Conservation (phyloP, 2,797 vertebrate genomes). For the Decapterus maruadsi region DNA sequence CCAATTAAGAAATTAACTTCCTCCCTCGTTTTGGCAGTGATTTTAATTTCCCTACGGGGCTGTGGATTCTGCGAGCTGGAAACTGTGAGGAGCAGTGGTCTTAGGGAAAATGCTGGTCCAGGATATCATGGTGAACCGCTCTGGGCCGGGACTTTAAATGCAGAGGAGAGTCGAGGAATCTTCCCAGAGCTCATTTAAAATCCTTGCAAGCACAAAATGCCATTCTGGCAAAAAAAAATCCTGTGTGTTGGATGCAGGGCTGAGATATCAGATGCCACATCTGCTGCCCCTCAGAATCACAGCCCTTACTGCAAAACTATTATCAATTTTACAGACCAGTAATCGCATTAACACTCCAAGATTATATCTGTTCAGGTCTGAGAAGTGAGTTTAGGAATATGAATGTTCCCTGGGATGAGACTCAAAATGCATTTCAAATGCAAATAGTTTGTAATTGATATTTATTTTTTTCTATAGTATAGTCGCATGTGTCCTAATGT, state of each 20-base stretch:
- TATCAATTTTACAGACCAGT: background rate
- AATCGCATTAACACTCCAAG: background rate
- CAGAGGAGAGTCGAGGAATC: background rate
- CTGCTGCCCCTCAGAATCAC: background rate
- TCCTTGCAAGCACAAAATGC: conserved; percentile 13
- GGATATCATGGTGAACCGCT: conserved; percentile 42
- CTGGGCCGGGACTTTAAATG: conserved; percentile 31
- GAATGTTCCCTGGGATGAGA: background rate
- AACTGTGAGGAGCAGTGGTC: conserved; percentile 49
- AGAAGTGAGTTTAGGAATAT: background rate
- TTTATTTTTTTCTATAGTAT: too few species aligned
- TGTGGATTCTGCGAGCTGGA: conserved; percentile 67
- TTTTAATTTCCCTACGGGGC: conserved; percentile 60
- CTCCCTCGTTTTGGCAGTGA: conserved; percentile 71
- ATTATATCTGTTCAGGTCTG: background rate
- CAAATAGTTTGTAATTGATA: background rate
- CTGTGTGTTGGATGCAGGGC: background rate
- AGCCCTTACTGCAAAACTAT: background rate
- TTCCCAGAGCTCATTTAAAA: conserved; percentile 24
- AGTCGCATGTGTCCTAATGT: too few species aligned
- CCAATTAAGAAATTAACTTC: conserved; percentile 79
- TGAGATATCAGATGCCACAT: background rate
- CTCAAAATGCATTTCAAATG: background rate
- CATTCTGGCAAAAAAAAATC: conserved; percentile 5
- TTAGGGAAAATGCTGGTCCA: conserved; percentile 34